Percentiles rank a stretch among this genome's conserved stretches.
These are phyloP conservation scores for Tenthredo amoena DNA, from an alignment of 2,888 invertebrate genomes.

Conservation along the genomic window DNA sequence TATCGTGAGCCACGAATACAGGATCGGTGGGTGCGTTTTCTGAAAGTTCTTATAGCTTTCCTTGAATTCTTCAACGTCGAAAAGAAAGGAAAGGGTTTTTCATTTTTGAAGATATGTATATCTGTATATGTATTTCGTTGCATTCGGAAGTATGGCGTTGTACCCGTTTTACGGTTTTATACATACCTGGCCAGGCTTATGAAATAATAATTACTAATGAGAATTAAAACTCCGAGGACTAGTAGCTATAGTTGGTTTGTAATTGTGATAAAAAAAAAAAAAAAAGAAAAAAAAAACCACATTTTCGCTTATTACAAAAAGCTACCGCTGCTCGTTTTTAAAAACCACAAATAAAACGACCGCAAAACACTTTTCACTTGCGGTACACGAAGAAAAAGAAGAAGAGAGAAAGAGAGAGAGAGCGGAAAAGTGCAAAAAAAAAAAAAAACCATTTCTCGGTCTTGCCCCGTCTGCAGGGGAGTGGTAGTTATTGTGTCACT, in stretches of 20 bases:
- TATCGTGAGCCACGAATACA: background rate
- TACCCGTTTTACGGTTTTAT: background rate
- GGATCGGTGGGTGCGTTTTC: background rate
- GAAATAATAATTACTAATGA: constrained; percentile 15
- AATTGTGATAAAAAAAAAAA: background rate
- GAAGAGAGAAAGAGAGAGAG: background rate
- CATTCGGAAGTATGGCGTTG: background rate
- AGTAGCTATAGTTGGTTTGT: constrained; percentile 10
- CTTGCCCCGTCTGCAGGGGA: background rate
- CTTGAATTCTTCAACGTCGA: background rate
- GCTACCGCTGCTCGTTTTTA: background rate
- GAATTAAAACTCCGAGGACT: background rate
- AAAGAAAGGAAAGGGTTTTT: background rate
- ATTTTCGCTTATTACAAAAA: background rate
- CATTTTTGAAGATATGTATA: background rate
- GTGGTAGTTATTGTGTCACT: constrained; percentile 21
- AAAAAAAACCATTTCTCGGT: background rate
- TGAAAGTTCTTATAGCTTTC: background rate
- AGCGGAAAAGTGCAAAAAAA: background rate
- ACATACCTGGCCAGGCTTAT: background rate
- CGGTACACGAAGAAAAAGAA: constrained; percentile 19
- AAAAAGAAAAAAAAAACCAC: too few relatives aligned
- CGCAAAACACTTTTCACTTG: constrained; percentile 40
- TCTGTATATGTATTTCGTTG: background rate
- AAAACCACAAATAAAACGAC: background rate